phyloP scores from a whole-genome alignment of 23 tunicate species.

The Pegea sp. region DNA sequence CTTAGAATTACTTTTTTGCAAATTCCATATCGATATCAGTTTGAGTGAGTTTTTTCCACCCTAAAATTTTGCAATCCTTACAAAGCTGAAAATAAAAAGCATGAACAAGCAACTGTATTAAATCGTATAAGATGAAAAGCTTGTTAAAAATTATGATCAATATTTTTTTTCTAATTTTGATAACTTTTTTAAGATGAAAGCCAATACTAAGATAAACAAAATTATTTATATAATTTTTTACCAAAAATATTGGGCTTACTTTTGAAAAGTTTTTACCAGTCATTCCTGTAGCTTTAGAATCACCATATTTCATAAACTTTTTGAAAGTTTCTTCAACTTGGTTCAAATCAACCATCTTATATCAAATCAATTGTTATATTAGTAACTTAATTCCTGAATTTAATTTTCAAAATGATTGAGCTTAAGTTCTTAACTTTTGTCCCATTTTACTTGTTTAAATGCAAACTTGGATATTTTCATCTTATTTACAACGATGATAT shows the following conservation, averaged over 20 bases:
- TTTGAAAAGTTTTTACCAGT: constrained; percentile 1
- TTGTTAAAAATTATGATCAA: no score
- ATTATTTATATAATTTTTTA: background rate
- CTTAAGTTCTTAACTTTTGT: no score
- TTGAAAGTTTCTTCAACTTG: background rate
- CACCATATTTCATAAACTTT: constrained; percentile 1
- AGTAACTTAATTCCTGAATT: no score
- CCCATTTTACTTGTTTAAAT: no score
- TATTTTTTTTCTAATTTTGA: no score
- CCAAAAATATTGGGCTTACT: background rate
- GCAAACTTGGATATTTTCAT: no score
- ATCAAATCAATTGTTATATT: no score
- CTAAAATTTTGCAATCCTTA: constrained; percentile 1
- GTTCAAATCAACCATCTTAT: no score
- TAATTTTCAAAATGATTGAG: no score
- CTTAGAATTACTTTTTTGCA: constrained; percentile 1
- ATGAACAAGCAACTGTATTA: no score
- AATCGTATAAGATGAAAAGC: no score
- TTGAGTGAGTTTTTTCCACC: constrained; percentile 1
- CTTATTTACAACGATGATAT: no score
- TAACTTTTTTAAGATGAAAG: background rate
- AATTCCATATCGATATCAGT: background rate
- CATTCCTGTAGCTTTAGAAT: constrained; percentile 1
- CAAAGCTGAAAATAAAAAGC: background rate
- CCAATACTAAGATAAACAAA: background rate